Percentiles rank a stretch among this genome's conserved stretches.
phyloP scores from a whole-genome alignment of 1,140 invertebrate genomes.

The Bacillus rossius region DNA sequence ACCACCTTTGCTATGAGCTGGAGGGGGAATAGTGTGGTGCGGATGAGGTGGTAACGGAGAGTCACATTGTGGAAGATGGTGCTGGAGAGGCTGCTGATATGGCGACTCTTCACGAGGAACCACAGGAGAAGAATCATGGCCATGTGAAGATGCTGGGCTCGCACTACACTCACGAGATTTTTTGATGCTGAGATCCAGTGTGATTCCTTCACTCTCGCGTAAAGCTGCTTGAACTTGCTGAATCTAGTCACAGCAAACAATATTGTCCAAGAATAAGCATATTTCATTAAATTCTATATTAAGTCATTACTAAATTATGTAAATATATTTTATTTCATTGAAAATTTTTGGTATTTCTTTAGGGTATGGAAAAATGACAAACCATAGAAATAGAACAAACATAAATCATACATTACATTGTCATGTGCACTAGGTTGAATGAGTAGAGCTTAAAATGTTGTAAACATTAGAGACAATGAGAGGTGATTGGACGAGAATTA shows the following conservation, averaged over 20 bases:
- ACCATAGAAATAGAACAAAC: too few relatives aligned
- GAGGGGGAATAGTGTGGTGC: conserved; percentile 5
- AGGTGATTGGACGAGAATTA: too few relatives aligned
- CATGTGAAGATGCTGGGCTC: conserved; percentile 8
- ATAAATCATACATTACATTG: too few relatives aligned
- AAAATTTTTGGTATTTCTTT: too few relatives aligned
- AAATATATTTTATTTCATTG: too few relatives aligned
- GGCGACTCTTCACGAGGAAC: conserved; percentile 4
- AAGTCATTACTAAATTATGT: too few relatives aligned
- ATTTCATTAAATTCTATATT: too few relatives aligned
- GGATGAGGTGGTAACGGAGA: conserved; percentile 1
- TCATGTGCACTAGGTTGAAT: too few relatives aligned
- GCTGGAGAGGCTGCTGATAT: background rate
- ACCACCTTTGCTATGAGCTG: background rate
- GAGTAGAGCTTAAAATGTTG: too few relatives aligned
- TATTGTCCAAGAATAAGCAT: too few relatives aligned
- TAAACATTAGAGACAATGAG: too few relatives aligned
- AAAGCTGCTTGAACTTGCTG: conserved; percentile 44
- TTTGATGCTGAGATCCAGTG: conserved; percentile 76
- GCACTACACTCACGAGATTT: conserved; percentile 48
- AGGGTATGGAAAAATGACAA: too few relatives aligned
- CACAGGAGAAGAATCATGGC: background rate
- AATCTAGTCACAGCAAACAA: conserved; percentile 45
- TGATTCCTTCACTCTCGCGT: conserved; percentile 49
- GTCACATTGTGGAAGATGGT: background rate